phyloP scores from a whole-genome alignment of 2,113 vertebrate species.

The Fukomys damarensis region DNA sequence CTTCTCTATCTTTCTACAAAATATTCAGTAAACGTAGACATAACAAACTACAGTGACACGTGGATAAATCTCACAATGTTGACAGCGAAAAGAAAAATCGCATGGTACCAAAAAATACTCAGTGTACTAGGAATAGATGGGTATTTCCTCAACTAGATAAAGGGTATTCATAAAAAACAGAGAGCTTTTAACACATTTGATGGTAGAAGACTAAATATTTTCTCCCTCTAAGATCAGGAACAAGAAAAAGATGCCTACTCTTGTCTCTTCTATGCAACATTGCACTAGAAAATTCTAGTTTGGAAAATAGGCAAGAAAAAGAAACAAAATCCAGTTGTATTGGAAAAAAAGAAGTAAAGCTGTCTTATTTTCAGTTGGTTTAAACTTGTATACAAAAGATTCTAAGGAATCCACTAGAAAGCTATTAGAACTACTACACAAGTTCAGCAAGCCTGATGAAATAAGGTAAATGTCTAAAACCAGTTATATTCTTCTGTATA shows the following conservation, averaged over 20 bases:
- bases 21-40: background rate
- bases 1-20: background rate
- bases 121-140: background rate
- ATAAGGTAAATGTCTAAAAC: background rate
- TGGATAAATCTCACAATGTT: background rate
- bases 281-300: background rate
- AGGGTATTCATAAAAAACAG: background rate
- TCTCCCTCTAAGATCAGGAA: background rate
- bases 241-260: background rate
- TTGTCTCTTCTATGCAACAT: background rate
- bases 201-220: background rate
- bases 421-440: background rate
- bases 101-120: background rate
- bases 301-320: background rate
- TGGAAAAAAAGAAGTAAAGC: background rate
- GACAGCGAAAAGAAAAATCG: background rate
- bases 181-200: background rate
- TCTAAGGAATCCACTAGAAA: background rate
- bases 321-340: background rate
- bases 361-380: background rate
- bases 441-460: background rate
- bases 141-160: constrained; percentile 2
- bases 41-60: background rate
- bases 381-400: background rate
- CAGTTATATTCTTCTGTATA: background rate